Base-by-base conservation (phyloP, 2,797 vertebrate species). In the Myotis vivesi region DNA sequence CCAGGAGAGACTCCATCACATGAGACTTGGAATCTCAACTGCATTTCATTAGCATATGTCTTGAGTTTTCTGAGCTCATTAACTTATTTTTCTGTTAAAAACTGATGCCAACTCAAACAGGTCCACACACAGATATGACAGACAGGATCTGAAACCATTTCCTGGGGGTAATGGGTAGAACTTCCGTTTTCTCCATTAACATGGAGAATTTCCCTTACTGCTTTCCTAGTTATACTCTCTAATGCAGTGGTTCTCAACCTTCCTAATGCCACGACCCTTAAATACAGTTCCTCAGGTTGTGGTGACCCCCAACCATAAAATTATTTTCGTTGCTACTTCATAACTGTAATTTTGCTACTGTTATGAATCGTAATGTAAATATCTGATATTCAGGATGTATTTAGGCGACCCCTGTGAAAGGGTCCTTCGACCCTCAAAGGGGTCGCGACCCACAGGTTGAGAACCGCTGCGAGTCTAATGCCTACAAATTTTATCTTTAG, bases 401-500 rank as follows among this genome's bases (percentile, higher is more conserved):
- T 44, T 11, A 44, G 44, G 44, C 44, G 44, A 44, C 10, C 44
- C 44, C 44, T 11, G 2, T 44, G 44, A 44, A 44, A 44, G 44
- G 44, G 44, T 11, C 44, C 0, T 44, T 44, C 10, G 44, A 44
- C 44, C 10, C 44, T 44, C 44, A 44, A 44, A 44, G 44, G 44
- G 44, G 44, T 44, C 10, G 44, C 2, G 44, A 44, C 44, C 44
- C 44, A 44, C 44, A 44, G 10, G 44, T 44, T 44, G 44, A 44
- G 44, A 44, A 44, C 44, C 44, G 0, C 10, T 11, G 44, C 44
- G 44, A 44, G 44, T 5, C 22, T 5, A 11, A n/a, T 3, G 11
- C 15, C 77, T 8, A 2, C 53, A 93, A 83, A 44, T 62, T 82
- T 91, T 96, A 80, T 53, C 94, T 94, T 82, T 84, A 94, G 92